phyloP scores from a whole-genome alignment of 2,797 vertebrate genomes.

The Malurus splendens region DNA sequence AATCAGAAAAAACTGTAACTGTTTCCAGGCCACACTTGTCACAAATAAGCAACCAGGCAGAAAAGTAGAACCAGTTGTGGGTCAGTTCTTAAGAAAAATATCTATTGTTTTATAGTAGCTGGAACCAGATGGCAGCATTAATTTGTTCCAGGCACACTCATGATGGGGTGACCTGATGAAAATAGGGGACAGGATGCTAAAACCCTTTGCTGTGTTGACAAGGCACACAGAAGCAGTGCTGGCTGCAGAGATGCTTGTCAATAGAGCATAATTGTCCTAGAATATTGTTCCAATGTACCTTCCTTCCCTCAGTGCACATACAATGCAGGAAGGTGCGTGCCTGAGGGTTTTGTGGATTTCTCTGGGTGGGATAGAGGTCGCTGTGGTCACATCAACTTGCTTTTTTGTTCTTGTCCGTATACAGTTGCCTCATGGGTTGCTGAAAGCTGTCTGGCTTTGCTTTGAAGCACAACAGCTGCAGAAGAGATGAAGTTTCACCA shows the following conservation, averaged over 20 bases:
- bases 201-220: neutral
- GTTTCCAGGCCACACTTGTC: neutral
- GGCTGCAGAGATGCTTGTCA: neutral
- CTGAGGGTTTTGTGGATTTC: neutral
- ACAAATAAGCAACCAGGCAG: neutral
- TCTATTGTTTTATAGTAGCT: neutral
- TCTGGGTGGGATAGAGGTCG: neutral
- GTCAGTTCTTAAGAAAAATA: neutral
- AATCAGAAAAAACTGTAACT: neutral
- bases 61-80: neutral
- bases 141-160: neutral
- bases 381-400: neutral
- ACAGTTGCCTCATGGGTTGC: neutral
- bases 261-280: neutral
- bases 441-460: neutral
- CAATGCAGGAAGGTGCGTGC: rapidly evolving
- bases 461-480: neutral
- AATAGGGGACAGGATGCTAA: neutral
- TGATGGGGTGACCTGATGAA: neutral
- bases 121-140: neutral
- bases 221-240: neutral
- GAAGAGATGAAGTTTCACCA: neutral
- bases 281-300: neutral
- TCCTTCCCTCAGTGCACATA: neutral
- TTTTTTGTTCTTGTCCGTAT: neutral